A percentile compares a stretch with the other conserved stretches of the same genome.
These are phyloP conservation scores for Tympanoctomys barrerae DNA, from an alignment of 2,797 vertebrate species.

Conservation along the genomic window DNA sequence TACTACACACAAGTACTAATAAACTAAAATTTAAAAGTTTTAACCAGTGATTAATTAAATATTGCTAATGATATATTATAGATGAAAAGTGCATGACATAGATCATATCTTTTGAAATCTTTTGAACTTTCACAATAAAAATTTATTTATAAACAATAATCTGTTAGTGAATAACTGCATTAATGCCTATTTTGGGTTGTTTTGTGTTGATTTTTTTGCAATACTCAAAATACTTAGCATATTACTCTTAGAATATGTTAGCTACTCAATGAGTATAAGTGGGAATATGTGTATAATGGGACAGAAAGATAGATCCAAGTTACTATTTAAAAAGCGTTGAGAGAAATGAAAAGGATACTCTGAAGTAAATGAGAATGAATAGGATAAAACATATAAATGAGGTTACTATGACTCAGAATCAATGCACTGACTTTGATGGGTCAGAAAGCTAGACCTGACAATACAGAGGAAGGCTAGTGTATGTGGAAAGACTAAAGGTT, in stretches of 20 bases:
- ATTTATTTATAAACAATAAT: background rate
- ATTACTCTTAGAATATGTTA: background rate
- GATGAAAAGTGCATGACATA: background rate
- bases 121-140: conserved; percentile 43
- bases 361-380: conserved; percentile 9
- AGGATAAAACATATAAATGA: background rate
- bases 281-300: background rate
- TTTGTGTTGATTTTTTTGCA: conserved; percentile 21
- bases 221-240: conserved; percentile 48
- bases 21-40: background rate
- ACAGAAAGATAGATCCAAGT: conserved; percentile 1
- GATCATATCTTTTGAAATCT: conserved; percentile 31
- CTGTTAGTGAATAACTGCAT: background rate
- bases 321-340: background rate
- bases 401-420: background rate
- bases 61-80: background rate
- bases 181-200: background rate
- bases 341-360: background rate
- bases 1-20: background rate
- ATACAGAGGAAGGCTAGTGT: background rate
- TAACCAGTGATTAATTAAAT: background rate
- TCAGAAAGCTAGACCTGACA: background rate
- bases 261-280: background rate
- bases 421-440: background rate
- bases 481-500: background rate